These are phyloP conservation scores for Poicephalus meyeri DNA, from an alignment of 2,113 vertebrate species.

Conservation along the genomic window DNA sequence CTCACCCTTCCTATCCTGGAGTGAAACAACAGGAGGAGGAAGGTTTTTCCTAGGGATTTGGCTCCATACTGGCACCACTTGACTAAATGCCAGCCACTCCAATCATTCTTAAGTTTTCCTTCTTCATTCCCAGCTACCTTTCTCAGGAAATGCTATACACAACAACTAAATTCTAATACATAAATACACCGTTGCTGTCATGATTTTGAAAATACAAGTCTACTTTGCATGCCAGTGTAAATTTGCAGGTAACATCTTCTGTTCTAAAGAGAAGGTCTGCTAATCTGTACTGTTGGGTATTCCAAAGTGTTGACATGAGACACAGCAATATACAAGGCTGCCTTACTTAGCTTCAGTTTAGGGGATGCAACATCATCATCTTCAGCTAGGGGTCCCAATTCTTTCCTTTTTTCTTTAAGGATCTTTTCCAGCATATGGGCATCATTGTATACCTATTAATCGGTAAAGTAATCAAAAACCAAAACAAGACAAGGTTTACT, in stretches of 20 bases:
- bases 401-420: conserved; percentile 91
- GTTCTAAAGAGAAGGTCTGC: background rate
- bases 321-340: background rate
- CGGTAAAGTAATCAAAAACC: conserved; percentile 42
- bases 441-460: conserved; percentile 93
- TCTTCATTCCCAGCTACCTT: background rate
- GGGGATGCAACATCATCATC: conserved; percentile 95
- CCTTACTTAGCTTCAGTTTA: conserved; percentile 96
- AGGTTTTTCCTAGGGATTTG: too few relatives aligned
- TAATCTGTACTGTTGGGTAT: background rate
- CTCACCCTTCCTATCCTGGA: too few relatives aligned
- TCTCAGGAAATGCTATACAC: background rate
- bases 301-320: background rate
- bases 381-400: conserved; percentile 90
- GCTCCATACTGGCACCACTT: background rate
- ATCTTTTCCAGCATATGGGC: conserved; percentile 95
- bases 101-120: background rate
- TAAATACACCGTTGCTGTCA: background rate
- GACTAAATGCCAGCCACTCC: background rate
- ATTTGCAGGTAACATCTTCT: background rate
- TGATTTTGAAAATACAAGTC: background rate
- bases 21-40: too few relatives aligned
- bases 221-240: background rate
- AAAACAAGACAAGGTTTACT: background rate
- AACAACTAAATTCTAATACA: background rate